These are phyloP conservation scores for Pecten maximus DNA, from an alignment of 2,888 invertebrate genomes.

Conservation along the genomic window DNA sequence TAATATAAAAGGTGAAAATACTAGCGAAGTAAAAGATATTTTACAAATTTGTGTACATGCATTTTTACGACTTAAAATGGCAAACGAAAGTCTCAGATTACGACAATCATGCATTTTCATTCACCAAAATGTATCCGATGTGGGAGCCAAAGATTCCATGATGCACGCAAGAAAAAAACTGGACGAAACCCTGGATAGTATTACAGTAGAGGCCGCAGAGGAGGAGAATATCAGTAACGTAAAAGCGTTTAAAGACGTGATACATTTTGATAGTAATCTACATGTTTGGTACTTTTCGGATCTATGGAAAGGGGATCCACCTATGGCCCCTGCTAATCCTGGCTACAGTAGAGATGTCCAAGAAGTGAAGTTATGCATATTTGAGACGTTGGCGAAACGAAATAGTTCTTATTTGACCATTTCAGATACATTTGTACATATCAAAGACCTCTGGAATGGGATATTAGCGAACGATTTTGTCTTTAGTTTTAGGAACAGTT, in stretches of 20 bases:
- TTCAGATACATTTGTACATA: background rate
- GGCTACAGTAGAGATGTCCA: constrained; percentile 36
- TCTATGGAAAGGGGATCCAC: constrained; percentile 51
- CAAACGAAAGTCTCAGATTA: background rate
- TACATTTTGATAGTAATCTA: constrained; percentile 45
- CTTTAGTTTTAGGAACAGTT: constrained; percentile 50
- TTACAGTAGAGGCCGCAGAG: constrained; percentile 43
- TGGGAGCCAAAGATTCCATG: constrained; percentile 38
- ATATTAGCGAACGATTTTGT: constrained; percentile 50
- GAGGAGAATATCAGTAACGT: constrained; percentile 42
- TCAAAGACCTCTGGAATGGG: constrained; percentile 45
- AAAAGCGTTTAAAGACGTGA: constrained; percentile 47
- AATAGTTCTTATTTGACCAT: background rate
- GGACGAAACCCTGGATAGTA: constrained; percentile 42
- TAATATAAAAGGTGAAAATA: constrained; percentile 53
- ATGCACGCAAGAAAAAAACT: constrained; percentile 41
- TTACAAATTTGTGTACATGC: constrained; percentile 49
- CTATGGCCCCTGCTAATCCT: constrained; percentile 50
- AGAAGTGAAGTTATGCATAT: background rate
- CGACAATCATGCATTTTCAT: constrained; percentile 46
- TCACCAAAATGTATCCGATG: constrained; percentile 54
- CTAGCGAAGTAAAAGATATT: constrained; percentile 46
- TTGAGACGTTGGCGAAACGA: background rate
- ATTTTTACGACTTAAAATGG: constrained; percentile 49
- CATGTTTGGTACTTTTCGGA: constrained; percentile 48